phyloP scores from a whole-genome alignment of 2,888 invertebrate genomes.

The Cartodere bifasciata region DNA sequence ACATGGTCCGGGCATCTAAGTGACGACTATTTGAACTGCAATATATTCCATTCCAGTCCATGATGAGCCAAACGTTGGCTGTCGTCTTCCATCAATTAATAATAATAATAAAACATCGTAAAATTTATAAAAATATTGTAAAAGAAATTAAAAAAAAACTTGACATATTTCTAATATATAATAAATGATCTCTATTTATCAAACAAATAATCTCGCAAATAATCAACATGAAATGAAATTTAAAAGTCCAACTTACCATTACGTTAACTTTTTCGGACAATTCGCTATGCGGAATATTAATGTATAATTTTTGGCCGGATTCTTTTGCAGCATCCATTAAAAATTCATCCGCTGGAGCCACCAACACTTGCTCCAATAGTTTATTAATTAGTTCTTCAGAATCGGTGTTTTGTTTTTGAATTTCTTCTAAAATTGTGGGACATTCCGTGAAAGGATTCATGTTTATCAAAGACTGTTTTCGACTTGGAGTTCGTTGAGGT shows the following conservation, averaged over 20 bases:
- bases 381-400: conserved; percentile 35
- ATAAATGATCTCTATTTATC: no score
- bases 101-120: no score
- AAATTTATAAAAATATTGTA: no score
- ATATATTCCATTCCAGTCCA: no score
- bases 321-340: conserved; percentile 82
- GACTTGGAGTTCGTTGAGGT: conserved; percentile 58
- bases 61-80: no score
- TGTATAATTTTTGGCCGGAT: conserved; percentile 71
- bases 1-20: no score
- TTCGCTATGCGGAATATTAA: conserved; percentile 52
- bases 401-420: conserved; percentile 30
- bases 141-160: no score
- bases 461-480: conserved; percentile 51
- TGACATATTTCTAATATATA: no score
- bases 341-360: conserved; percentile 55
- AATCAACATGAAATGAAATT: no score
- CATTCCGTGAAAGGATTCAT: conserved; percentile 48
- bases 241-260: conserved; percentile 71
- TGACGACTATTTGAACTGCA: no score
- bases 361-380: conserved; percentile 43
- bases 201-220: no score
- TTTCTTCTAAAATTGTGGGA: conserved; percentile 31
- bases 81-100: no score
- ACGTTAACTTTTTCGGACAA: conserved; percentile 68